Evolutionary conservation across 2,797 vertebrate genomes (phyloP).

Genomic region (Myiotriccus ornatus): DNA sequence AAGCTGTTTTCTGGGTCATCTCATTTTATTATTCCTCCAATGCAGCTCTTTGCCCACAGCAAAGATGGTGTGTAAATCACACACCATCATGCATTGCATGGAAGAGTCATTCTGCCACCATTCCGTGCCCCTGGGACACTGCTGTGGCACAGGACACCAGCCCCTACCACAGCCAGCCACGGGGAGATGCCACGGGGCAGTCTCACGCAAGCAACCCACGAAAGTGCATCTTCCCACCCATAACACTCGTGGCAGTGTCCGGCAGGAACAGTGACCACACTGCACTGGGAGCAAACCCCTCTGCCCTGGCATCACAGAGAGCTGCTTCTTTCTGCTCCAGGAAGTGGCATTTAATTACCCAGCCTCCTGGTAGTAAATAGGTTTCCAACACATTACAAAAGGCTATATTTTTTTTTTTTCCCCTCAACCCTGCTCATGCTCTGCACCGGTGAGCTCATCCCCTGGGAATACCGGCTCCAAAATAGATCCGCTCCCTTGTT

Average conservation of each 20-base stretch:
- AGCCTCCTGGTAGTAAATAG: slow-evolving; percentile 27
- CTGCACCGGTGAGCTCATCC: not conserved
- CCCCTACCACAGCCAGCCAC: not conserved
- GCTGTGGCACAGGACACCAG: accelerated
- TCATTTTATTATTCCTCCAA: not conserved
- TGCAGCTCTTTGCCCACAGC: not conserved
- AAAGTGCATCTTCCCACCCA: not conserved
- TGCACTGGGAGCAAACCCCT: not conserved
- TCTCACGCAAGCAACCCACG: accelerated
- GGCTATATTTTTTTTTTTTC: not conserved
- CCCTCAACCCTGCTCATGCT: not conserved
- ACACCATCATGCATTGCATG: accelerated
- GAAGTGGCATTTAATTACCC: slow-evolving; percentile 42
- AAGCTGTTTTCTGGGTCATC: not conserved
- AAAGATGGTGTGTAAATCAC: not conserved
- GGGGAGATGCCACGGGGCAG: not conserved
- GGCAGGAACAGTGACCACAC: not conserved
- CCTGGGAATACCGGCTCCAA: slow-evolving; percentile 40
- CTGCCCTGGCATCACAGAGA: not conserved
- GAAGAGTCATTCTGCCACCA: not conserved
- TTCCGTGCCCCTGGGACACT: accelerated
- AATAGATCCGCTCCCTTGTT: slow-evolving; percentile 49
- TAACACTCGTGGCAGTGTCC: accelerated
- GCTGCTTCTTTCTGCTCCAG: slow-evolving; percentile 22
- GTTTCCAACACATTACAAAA: slow-evolving; percentile 36